phyloP scores from a whole-genome alignment of 2,113 vertebrate genomes.

The Collichthys lucidus region DNA sequence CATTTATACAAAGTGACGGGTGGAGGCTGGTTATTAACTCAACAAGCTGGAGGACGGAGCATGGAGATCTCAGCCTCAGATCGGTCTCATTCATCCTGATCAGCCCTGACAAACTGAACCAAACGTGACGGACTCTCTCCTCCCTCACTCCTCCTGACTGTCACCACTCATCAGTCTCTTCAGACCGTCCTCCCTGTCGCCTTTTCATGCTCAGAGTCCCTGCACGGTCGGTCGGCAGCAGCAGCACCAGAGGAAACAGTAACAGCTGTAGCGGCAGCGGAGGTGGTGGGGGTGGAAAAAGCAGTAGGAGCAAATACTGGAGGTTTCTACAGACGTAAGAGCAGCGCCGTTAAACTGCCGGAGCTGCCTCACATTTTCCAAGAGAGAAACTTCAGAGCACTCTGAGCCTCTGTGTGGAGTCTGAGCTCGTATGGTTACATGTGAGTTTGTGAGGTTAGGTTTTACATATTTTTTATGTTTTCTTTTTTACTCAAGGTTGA shows the following conservation, averaged over 20 bases:
- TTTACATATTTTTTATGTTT: too few relatives aligned
- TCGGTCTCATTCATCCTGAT: constrained; percentile 12
- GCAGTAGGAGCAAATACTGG: background rate
- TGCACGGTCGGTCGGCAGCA: background rate
- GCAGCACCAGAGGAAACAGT: background rate
- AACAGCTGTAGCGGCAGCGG: background rate
- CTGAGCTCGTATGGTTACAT: background rate
- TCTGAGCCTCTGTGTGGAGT: background rate
- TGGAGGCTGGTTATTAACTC: constrained; percentile 18
- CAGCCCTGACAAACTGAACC: constrained; percentile 49
- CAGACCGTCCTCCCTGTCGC: background rate
- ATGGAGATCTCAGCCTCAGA: background rate
- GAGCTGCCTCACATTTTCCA: background rate
- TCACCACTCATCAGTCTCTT: constrained; percentile 35
- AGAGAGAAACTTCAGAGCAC: background rate
- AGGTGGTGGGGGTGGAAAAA: background rate
- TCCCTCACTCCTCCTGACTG: constrained; percentile 13
- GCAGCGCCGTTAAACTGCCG: background rate
- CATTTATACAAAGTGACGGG: background rate
- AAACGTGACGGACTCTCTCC: constrained; percentile 26
- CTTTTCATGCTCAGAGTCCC: constrained; percentile 16
- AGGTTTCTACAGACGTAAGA: background rate
- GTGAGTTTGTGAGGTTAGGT: too few relatives aligned
- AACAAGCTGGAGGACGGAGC: background rate
- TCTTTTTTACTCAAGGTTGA: too few relatives aligned